These are phyloP conservation scores for Netelia inedita DNA, from an alignment of 2,888 invertebrate genomes.

Conservation along the genomic window DNA sequence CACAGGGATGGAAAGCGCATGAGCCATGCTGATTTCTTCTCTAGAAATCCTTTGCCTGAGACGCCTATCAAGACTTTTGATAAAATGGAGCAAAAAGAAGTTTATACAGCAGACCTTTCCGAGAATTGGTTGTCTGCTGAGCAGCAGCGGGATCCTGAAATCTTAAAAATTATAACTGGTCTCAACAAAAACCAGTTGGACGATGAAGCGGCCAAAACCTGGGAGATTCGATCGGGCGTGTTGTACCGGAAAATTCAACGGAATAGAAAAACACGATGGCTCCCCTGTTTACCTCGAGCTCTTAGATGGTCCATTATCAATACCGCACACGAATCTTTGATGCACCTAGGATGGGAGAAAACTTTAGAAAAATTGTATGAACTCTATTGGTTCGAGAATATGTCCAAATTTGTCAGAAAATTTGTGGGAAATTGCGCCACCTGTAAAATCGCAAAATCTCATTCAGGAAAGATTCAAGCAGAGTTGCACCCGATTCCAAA, in stretches of 20 bases:
- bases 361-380: slow-evolving; percentile 17
- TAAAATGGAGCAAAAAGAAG: too few species aligned
- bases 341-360: background rate
- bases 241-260: too few species aligned
- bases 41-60: slow-evolving; percentile 65
- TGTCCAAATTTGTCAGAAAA: slow-evolving; percentile 47
- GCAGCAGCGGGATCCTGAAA: too few species aligned
- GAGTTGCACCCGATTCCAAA: slow-evolving; percentile 79
- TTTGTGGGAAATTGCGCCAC: slow-evolving; percentile 74
- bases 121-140: slow-evolving; percentile 63
- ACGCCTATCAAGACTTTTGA: too few species aligned
- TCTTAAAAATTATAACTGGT: too few species aligned
- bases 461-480: slow-evolving; percentile 74
- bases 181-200: too few species aligned
- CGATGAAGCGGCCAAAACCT: too few species aligned
- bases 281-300: too few species aligned
- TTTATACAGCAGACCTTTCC: too few species aligned
- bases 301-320: too few species aligned
- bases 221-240: too few species aligned
- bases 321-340: background rate
- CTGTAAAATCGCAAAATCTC: slow-evolving; percentile 76
- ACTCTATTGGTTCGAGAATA: slow-evolving; percentile 45
- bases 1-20: slow-evolving; percentile 65
- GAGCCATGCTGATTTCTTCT: slow-evolving; percentile 72
- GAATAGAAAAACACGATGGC: slow-evolving; percentile 64